phyloP scores from a whole-genome alignment of 2,113 vertebrate genomes.

The Coptodon bakossiorum region DNA sequence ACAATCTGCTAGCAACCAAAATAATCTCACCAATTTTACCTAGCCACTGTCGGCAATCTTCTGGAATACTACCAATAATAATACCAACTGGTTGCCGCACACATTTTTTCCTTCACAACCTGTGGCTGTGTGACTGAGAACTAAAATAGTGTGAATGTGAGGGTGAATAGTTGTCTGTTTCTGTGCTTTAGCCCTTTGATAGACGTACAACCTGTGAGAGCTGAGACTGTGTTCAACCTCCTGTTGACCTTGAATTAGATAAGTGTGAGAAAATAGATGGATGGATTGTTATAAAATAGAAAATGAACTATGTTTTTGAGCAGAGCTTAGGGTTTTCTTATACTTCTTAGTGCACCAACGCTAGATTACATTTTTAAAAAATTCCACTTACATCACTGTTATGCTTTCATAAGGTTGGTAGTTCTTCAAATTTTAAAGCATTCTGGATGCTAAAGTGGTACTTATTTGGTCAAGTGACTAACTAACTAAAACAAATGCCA shows the following conservation, averaged over 20 bases:
- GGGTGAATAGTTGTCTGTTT: not conserved
- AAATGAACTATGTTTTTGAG: not conserved
- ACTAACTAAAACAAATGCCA: not conserved
- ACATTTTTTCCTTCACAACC: not conserved
- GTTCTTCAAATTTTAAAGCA: not conserved
- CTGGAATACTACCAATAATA: not conserved
- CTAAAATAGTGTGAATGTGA: not conserved
- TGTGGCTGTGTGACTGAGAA: not conserved
- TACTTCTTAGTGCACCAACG: not conserved
- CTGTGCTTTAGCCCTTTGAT: not conserved
- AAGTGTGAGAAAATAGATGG: not conserved
- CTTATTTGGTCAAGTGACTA: not conserved
- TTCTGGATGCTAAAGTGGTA: not conserved
- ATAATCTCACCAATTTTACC: not conserved
- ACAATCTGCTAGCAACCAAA: not conserved
- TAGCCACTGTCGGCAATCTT: not conserved
- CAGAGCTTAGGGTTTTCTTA: not conserved
- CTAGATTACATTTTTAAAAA: not conserved
- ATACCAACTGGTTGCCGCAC: not conserved
- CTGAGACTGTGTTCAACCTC: not conserved
- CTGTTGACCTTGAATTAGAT: not conserved
- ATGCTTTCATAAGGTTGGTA: not conserved
- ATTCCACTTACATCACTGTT: not conserved
- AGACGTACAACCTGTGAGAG: not conserved
- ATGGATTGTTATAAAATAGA: not conserved